A percentile compares a stretch with the other conserved stretches of the same genome.
Evolutionary conservation across 1,140 invertebrate genomes (phyloP).

Genomic region (Drosophila persimilis): DNA sequence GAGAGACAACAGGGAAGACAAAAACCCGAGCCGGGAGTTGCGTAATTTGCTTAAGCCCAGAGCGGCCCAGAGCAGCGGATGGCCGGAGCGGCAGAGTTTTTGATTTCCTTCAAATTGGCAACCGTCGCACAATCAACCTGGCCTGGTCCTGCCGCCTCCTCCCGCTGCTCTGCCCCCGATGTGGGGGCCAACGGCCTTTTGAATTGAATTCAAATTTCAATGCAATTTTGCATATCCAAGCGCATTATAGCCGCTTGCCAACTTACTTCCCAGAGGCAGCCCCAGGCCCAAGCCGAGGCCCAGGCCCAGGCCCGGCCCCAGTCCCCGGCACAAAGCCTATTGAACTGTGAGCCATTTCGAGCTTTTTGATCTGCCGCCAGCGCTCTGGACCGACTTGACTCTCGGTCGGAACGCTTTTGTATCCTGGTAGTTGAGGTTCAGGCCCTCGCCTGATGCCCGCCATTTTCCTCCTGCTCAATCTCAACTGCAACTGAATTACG

Average conservation of each 20-base stretch:
- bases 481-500: slow-evolving; percentile 78
- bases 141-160: neutral
- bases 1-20: slow-evolving; percentile 1
- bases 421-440: slow-evolving; percentile 43
- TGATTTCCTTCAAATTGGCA: slow-evolving; percentile 81
- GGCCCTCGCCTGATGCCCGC: slow-evolving; percentile 33
- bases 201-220: slow-evolving; percentile 83
- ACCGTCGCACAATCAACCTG: slow-evolving; percentile 66
- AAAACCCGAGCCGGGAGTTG: slow-evolving; percentile 62
- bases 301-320: slow-evolving; percentile 9
- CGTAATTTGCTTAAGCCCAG: slow-evolving; percentile 68
- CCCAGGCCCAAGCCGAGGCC: slow-evolving; percentile 1
- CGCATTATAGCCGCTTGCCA: slow-evolving; percentile 80
- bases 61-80: slow-evolving; percentile 7
- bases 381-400: slow-evolving; percentile 36
- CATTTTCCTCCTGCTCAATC: slow-evolving; percentile 58
- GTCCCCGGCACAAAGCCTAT: slow-evolving; percentile 68
- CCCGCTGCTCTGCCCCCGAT: neutral
- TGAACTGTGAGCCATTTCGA: slow-evolving; percentile 67
- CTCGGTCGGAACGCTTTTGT: slow-evolving; percentile 55
- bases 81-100: slow-evolving; percentile 60
- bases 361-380: slow-evolving; percentile 70
- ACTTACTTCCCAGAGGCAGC: slow-evolving; percentile 60
- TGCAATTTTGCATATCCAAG: slow-evolving; percentile 82
- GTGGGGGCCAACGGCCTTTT: slow-evolving; percentile 58